phyloP scores from a whole-genome alignment of 1,140 invertebrate species.

The Drosophila subobscura region DNA sequence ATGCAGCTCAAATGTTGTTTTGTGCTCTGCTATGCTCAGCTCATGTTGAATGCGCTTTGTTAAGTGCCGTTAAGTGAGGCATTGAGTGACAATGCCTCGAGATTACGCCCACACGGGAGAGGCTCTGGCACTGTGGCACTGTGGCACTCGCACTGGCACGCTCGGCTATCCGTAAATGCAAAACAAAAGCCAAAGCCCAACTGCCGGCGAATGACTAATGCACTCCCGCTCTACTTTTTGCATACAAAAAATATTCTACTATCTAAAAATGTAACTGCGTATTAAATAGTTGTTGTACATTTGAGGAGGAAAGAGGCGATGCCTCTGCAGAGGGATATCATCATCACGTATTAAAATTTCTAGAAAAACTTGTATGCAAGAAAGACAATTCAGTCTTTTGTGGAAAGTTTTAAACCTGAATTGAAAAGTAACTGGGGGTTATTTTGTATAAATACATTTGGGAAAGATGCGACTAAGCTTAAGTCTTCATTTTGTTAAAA shows the following conservation, averaged over 20 bases:
- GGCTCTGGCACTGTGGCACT: constrained; percentile 13
- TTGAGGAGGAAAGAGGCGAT: no score
- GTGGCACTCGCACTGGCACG: no score
- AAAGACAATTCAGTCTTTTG: not conserved
- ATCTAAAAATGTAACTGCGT: constrained; percentile 43
- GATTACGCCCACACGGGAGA: constrained; percentile 58
- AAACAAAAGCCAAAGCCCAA: constrained; percentile 39
- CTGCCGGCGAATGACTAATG: constrained; percentile 38
- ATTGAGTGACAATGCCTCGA: constrained; percentile 67
- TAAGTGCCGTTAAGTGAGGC: constrained; percentile 71
- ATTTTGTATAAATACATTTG: not conserved
- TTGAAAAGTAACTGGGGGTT: not conserved
- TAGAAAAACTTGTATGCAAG: not conserved
- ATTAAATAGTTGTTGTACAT: constrained; percentile 12
- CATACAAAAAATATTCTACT: constrained; percentile 16
- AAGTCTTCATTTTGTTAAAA: no score
- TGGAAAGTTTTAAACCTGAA: not conserved
- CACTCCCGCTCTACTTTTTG: constrained; percentile 38
- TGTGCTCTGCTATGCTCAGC: constrained; percentile 36
- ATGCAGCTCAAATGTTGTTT: constrained; percentile 61
- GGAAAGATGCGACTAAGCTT: no score
- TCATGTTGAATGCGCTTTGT: constrained; percentile 34
- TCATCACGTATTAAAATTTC: not conserved
- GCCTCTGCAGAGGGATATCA: no score
- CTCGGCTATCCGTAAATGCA: constrained; percentile 23